Percentiles rank a stretch among this genome's conserved stretches.
phyloP scores from a whole-genome alignment of 2,797 vertebrate genomes.

The Phylloscopus collybita region DNA sequence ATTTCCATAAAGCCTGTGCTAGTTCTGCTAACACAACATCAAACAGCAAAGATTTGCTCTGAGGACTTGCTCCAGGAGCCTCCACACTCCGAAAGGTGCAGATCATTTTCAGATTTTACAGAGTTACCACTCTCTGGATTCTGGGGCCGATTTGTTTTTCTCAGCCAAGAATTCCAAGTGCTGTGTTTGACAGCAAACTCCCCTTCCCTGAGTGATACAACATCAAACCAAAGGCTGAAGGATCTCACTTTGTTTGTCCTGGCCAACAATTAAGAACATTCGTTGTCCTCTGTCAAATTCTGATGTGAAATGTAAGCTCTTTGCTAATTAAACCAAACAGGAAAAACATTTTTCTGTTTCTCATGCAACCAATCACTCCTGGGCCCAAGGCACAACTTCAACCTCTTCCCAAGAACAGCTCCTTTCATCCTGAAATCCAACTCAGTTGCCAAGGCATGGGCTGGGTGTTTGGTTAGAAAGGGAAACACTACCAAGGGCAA shows the following conservation, averaged over 20 bases:
- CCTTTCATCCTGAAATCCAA: neutral
- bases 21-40: neutral
- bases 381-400: conserved; percentile 15
- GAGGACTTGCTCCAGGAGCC: neutral
- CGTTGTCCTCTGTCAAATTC: conserved; percentile 30
- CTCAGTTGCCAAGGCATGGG: neutral
- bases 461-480: neutral
- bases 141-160: neutral
- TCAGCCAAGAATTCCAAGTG: neutral
- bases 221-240: neutral
- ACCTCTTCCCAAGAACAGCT: neutral
- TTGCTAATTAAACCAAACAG: conserved; percentile 59
- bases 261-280: conserved; percentile 33
- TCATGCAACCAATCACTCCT: conserved; percentile 28
- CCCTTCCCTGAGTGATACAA: neutral
- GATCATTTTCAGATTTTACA: neutral
- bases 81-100: neutral
- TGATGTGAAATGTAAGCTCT: conserved; percentile 19
- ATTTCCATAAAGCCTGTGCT: neutral
- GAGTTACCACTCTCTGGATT: neutral
- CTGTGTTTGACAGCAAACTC: neutral
- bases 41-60: neutral
- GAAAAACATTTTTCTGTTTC: conserved; percentile 46
- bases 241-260: conserved; percentile 11
- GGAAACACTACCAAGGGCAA: neutral